Conservation (phyloP, 1,140 invertebrate species). For the Pinna nobilis region DNA sequence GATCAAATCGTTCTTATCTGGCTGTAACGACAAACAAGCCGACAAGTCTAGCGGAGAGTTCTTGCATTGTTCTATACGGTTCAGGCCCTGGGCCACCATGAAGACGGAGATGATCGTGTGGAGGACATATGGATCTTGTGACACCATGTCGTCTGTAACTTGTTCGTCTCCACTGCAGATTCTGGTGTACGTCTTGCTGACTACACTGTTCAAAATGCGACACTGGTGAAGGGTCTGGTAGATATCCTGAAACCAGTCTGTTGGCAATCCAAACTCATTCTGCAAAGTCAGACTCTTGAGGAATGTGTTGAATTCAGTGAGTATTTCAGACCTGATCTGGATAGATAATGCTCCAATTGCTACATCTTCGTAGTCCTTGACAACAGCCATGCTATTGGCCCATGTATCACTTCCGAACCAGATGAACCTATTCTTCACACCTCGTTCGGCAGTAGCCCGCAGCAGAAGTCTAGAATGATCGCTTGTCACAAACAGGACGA, state of each 20-base stretch:
- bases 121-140: slow-evolving; percentile 70
- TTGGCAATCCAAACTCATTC: slow-evolving; percentile 66
- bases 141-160: slow-evolving; percentile 62
- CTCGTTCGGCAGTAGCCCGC: slow-evolving; percentile 75
- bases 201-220: slow-evolving; percentile 59
- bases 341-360: slow-evolving; percentile 87
- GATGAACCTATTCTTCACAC: slow-evolving; percentile 77
- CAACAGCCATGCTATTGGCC: slow-evolving; percentile 83
- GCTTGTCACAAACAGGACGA: slow-evolving; percentile 84
- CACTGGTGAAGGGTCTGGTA: slow-evolving; percentile 86
- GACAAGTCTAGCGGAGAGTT: slow-evolving; percentile 51
- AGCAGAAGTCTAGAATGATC: slow-evolving; percentile 81
- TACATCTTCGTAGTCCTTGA: slow-evolving; percentile 82
- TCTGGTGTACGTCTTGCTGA: slow-evolving; percentile 47
- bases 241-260: slow-evolving; percentile 87
- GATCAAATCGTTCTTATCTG: slow-evolving; percentile 55
- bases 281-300: slow-evolving; percentile 61
- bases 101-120: slow-evolving; percentile 74
- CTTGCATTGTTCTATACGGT: slow-evolving; percentile 66
- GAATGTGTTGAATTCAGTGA: slow-evolving; percentile 75
- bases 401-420: slow-evolving; percentile 88
- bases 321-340: slow-evolving; percentile 77
- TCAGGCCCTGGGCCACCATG: slow-evolving; percentile 73
- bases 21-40: slow-evolving; percentile 58
- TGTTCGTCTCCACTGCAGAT: slow-evolving; percentile 64